phyloP scores from a whole-genome alignment of 2,113 vertebrate genomes.

The Silurus glanis region DNA sequence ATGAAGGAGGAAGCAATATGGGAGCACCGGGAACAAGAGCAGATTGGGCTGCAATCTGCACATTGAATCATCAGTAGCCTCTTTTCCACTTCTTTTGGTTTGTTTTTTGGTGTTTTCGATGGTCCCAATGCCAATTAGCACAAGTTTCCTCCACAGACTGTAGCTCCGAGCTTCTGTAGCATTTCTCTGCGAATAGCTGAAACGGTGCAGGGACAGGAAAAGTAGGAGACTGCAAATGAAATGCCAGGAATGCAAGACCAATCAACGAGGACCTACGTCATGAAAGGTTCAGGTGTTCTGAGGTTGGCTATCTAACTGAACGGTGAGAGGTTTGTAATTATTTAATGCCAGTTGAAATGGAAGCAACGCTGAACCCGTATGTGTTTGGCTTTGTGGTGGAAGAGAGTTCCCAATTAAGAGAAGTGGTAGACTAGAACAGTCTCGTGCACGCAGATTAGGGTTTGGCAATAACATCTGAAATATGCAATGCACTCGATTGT shows the following conservation, averaged over 20 bases:
- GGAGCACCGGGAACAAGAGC: slow-evolving; percentile 21
- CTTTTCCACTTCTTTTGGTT: not conserved
- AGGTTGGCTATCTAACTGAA: not conserved
- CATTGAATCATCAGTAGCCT: slow-evolving; percentile 8
- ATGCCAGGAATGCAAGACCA: not conserved
- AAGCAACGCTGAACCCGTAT: not conserved
- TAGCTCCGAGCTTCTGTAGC: not conserved
- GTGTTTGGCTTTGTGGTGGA: not conserved
- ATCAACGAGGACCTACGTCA: not conserved
- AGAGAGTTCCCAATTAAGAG: not conserved
- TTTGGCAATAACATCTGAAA: not conserved
- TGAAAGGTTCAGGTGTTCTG: not conserved
- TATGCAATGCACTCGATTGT: not conserved
- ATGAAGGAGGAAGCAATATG: slow-evolving; percentile 16
- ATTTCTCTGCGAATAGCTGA: not conserved
- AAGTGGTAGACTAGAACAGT: not conserved
- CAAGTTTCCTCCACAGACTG: not conserved
- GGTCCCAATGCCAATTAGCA: not conserved
- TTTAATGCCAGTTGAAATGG: not conserved
- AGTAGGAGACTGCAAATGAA: not conserved
- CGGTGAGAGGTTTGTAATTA: not conserved
- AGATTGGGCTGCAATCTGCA: slow-evolving; percentile 47
- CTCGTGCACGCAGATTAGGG: not conserved
- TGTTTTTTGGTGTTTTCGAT: not conserved
- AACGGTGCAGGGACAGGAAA: not conserved